Percentiles rank a stretch among this genome's conserved stretches.
These are phyloP conservation scores for Pelochelys cantorii DNA, from an alignment of 2,797 vertebrate genomes.

Conservation along the genomic window DNA sequence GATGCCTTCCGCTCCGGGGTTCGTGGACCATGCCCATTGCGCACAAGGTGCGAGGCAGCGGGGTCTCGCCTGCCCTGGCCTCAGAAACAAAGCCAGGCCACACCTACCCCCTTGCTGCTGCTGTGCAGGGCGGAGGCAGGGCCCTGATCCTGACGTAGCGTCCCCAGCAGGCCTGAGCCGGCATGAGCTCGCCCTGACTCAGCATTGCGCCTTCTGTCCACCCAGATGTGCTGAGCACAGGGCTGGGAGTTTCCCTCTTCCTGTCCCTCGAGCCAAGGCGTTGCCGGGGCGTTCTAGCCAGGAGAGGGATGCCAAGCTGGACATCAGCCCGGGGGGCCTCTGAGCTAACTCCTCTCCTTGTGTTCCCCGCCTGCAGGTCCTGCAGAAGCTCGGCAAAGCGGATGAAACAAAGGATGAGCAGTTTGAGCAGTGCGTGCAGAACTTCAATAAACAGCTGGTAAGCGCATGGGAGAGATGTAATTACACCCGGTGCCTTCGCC, in stretches of 20 bases:
- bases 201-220: background rate
- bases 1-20: rapidly evolving
- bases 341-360: background rate
- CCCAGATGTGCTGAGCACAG: background rate
- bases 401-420: slow-evolving; percentile 98
- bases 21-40: background rate
- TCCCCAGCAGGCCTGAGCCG: background rate
- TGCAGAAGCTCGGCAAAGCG: slow-evolving; percentile 98
- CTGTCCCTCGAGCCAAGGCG: background rate
- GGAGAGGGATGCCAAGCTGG: no score
- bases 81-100: background rate
- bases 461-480: slow-evolving; percentile 47
- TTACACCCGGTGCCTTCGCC: background rate
- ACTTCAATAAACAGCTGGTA: slow-evolving; percentile 99
- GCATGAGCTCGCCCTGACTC: background rate
- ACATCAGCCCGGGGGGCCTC: background rate
- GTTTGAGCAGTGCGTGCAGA: slow-evolving; percentile 97
- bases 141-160: background rate
- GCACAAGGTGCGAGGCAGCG: background rate
- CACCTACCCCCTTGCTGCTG: background rate
- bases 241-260: background rate
- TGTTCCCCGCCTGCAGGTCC: slow-evolving; percentile 83
- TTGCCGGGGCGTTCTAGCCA: background rate
- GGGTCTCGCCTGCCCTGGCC: slow-evolving; percentile 14
- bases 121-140: background rate